Conservation (phyloP, 2,113 vertebrate genomes). For the Falcunculus frontatus region DNA sequence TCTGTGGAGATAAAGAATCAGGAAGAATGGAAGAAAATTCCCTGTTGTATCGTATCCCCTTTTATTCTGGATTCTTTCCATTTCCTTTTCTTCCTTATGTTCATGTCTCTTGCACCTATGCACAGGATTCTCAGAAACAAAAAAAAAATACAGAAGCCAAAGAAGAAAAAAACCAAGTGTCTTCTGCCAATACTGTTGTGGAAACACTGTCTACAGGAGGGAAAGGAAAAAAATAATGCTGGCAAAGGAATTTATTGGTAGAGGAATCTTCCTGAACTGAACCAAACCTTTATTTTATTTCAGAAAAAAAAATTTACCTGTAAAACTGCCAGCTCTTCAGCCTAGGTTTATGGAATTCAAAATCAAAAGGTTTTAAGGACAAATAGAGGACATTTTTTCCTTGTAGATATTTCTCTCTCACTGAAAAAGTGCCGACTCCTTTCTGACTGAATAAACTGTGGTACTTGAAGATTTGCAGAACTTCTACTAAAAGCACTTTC, state of each 20-base stretch:
- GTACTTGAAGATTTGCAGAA: conserved; percentile 4
- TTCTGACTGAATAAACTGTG: not conserved
- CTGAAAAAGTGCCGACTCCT: not conserved
- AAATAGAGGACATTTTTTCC: not conserved
- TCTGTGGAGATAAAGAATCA: not conserved
- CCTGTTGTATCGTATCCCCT: rapidly evolving
- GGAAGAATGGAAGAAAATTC: not conserved
- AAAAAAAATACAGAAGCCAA: not conserved
- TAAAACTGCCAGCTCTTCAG: not conserved
- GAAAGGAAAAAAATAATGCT: not conserved
- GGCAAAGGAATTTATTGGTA: not conserved
- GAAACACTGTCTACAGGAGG: not conserved
- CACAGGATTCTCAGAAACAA: not conserved
- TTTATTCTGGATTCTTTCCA: not conserved
- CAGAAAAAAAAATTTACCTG: not conserved
- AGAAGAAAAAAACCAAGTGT: not conserved
- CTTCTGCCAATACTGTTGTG: not conserved
- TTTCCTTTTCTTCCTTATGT: not conserved
- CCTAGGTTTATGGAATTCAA: not conserved
- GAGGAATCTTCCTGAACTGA: not conserved
- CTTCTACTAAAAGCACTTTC: not conserved
- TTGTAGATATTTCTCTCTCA: not conserved
- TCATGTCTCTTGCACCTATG: not conserved
- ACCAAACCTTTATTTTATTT: not conserved
- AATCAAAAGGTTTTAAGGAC: not conserved